A percentile compares a stretch with the other conserved stretches of the same genome.
phyloP scores from a whole-genome alignment of 2,113 vertebrate species.

The Glaucidium brasilianum region DNA sequence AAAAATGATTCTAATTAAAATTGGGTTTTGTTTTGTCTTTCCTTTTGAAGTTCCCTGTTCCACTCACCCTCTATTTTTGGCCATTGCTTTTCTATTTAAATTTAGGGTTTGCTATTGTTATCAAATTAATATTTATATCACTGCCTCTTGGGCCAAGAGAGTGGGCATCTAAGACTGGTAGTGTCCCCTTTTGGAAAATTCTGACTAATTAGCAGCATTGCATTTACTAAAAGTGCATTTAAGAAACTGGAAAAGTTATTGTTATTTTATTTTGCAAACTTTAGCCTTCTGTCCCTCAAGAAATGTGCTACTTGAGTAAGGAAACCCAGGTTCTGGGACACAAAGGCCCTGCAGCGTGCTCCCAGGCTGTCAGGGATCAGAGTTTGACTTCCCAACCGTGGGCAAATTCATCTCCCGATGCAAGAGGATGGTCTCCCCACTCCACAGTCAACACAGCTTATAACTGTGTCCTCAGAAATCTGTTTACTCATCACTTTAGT shows the following conservation, averaged over 20 bases:
- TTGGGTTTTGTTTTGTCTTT: rapidly evolving
- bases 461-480: background rate
- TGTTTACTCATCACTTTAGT: slow-evolving; percentile 45
- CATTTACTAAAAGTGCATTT: background rate
- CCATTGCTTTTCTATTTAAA: background rate
- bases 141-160: background rate
- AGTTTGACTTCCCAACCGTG: slow-evolving; percentile 1
- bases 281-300: background rate
- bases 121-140: rapidly evolving
- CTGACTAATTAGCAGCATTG: background rate
- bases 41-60: background rate
- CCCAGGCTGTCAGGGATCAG: background rate
- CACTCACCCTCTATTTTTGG: background rate
- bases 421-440: background rate
- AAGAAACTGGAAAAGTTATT: background rate
- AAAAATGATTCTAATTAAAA: background rate
- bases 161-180: background rate
- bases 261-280: background rate
- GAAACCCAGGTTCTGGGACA: background rate
- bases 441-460: slow-evolving; percentile 39
- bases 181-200: background rate
- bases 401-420: slow-evolving; percentile 11
- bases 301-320: background rate
- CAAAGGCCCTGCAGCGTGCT: background rate
- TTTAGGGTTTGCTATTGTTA: background rate